Percentiles rank a stretch among this genome's conserved stretches.
Evolutionary conservation across 2,797 vertebrate genomes (phyloP).

Genomic region (Netta rufina): DNA sequence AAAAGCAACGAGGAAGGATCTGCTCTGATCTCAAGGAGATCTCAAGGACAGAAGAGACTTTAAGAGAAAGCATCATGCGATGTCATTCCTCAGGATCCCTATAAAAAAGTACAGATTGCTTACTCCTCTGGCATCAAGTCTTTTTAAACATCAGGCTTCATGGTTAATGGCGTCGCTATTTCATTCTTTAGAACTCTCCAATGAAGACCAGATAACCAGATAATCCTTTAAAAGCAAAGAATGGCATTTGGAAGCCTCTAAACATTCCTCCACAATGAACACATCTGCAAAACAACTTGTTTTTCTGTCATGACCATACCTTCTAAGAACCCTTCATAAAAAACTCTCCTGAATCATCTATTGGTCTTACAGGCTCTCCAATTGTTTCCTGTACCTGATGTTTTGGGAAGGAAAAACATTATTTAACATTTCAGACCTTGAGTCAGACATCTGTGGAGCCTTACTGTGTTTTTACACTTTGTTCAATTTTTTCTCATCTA

Average conservation of each 20-base stretch:
- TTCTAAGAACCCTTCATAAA: not conserved
- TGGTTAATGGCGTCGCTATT: not conserved
- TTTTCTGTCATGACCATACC: not conserved
- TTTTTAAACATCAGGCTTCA: not conserved
- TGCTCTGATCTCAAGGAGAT: not conserved
- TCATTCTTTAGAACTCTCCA: not conserved
- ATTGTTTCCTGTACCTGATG: not conserved
- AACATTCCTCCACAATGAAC: not conserved
- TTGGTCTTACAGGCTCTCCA: not conserved
- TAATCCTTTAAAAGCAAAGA: not conserved
- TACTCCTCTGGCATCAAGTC: not conserved
- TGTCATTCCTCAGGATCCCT: not conserved
- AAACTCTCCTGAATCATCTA: not conserved
- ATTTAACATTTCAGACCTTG: not conserved
- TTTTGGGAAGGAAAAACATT: not conserved
- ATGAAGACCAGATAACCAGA: not conserved
- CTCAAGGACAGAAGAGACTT: not conserved
- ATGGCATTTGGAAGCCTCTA: not conserved
- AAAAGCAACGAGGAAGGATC: not conserved
- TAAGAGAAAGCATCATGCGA: not conserved
- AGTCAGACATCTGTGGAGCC: not conserved
- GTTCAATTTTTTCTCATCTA: not conserved
- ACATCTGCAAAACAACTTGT: not conserved
- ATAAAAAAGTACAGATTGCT: not conserved
- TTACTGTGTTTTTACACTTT: fast-evolving